Evolutionary conservation across 2,888 invertebrate genomes (phyloP), one percentile per base, ranked within the genome.

Genomic region (Tridacna gigas): DNA sequence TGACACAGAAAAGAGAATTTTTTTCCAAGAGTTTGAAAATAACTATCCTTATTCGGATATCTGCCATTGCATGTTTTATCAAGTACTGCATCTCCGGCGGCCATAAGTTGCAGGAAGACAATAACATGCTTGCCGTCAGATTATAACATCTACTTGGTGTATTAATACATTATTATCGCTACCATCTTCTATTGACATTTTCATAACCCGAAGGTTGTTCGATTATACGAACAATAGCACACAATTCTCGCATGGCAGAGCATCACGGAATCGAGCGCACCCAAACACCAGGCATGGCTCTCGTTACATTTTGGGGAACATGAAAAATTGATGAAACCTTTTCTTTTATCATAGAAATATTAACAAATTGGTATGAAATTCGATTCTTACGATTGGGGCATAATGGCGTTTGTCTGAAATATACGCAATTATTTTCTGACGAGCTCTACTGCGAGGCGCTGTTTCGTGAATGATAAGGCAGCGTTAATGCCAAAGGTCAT

Each of bases 401-500:
- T 67, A 67, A 67, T 67, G 67, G 67, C 45, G 67, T 45, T 67
- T 67, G 67, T 67, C 67, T 67, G 67, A 67, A 45, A 67, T 67
- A 67, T 67, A 67, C 67, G 45, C 67, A 67, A 67, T 67, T 67
- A 67, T 67, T 37, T 67, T 37, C 37, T 67, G 67, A 67, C 67
- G 67, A 45, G 67, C 67, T 45, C 67, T 45, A 45, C 67, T 67
- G 37, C 73, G 73, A 56, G 73, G 73, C 73, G 51, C 73, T 73
- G 74, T 74, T 56, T 60, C 65, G 51, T 66, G 76, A 76, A 65
- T 65, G 76, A 76, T 76, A 76, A 76, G 76, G 66, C 76, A 51
- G 65, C 76, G 48, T 25, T 76, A 76, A 76, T 76, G 65, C 65
- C 76, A 76, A 76, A 76, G 76, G 82, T 79, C 75, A 83, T 66